Evolutionary conservation across 2,888 invertebrate species (phyloP).

Genomic region (Spilarctia lutea): DNA sequence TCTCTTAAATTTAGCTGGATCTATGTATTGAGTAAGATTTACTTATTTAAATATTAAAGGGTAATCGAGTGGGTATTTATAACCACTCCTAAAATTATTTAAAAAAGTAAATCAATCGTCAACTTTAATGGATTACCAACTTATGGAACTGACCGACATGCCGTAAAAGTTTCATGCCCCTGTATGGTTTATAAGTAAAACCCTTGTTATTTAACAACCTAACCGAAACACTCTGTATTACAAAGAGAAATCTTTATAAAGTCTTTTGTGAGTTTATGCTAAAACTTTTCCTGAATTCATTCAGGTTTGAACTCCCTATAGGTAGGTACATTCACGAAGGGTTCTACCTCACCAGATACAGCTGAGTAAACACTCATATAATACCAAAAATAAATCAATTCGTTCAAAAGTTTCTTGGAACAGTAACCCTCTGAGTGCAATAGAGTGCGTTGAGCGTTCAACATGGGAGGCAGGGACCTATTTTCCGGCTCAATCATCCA

Average conservation of each 20-base stretch:
- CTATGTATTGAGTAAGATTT: too few relatives aligned
- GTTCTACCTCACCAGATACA: not conserved
- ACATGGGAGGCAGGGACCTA: slow-evolving; percentile 59
- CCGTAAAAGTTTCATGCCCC: not conserved
- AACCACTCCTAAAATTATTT: too few relatives aligned
- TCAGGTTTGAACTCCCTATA: not conserved
- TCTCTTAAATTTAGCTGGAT: too few relatives aligned
- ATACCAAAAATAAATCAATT: slow-evolving; percentile 32
- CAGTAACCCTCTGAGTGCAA: slow-evolving; percentile 45
- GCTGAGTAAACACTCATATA: slow-evolving; percentile 19
- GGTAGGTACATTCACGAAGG: not conserved
- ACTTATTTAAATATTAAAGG: too few relatives aligned
- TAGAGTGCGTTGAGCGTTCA: slow-evolving; percentile 57
- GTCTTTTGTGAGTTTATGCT: not conserved
- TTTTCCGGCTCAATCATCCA: slow-evolving; percentile 82
- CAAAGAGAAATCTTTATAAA: not conserved
- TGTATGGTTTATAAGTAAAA: not conserved
- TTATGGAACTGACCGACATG: not conserved
- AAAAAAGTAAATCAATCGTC: not conserved
- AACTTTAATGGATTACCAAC: not conserved
- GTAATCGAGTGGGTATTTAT: too few relatives aligned
- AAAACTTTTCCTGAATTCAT: not conserved
- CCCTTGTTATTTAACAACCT: not conserved
- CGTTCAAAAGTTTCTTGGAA: slow-evolving; percentile 27
- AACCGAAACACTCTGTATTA: not conserved